These are phyloP conservation scores for Aspidiotus destructor DNA, from an alignment of 2,888 invertebrate species.

Conservation along the genomic window DNA sequence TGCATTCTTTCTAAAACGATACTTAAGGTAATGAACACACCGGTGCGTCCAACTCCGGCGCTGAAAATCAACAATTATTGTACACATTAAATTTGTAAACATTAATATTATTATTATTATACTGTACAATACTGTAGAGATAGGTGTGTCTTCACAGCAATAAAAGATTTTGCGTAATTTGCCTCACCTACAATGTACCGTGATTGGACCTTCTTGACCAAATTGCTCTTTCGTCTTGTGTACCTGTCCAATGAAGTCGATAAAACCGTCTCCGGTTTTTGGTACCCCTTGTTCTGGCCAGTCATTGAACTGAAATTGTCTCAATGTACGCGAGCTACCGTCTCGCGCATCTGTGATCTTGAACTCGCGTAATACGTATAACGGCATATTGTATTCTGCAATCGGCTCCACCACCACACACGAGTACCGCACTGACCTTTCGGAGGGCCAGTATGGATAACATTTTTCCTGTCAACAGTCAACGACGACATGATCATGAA, in stretches of 20 bases:
- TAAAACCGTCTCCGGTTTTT: conserved; percentile 95
- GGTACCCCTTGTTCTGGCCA: conserved; percentile 97
- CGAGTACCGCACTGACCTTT: conserved; percentile 91
- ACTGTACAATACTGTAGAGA: no score
- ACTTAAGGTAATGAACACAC: conserved; percentile 95
- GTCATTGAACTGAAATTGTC: conserved; percentile 94
- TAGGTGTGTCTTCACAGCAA: no score
- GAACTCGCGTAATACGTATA: conserved; percentile 96
- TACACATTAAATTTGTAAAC: conserved; percentile 2
- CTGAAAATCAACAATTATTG: conserved; percentile 49
- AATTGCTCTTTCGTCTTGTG: conserved; percentile 99
- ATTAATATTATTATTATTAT: no score
- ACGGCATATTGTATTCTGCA: conserved; percentile 99
- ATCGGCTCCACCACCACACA: conserved; percentile 98
- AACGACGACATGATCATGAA: background rate
- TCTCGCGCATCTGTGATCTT: conserved; percentile 97
- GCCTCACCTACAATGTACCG: conserved; percentile 83
- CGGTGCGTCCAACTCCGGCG: conserved; percentile 96
- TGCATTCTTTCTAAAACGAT: conserved; percentile 98
- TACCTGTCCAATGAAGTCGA: conserved; percentile 98
- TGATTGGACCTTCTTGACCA: conserved; percentile 98
- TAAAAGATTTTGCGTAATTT: background rate
- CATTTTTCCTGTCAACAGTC: conserved; percentile 88
- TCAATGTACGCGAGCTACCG: conserved; percentile 86
- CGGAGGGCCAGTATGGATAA: conserved; percentile 99